A percentile compares a stretch with the other conserved stretches of the same genome.
phyloP scores from a whole-genome alignment of 2,888 invertebrate species.

The Pterostichus niger region DNA sequence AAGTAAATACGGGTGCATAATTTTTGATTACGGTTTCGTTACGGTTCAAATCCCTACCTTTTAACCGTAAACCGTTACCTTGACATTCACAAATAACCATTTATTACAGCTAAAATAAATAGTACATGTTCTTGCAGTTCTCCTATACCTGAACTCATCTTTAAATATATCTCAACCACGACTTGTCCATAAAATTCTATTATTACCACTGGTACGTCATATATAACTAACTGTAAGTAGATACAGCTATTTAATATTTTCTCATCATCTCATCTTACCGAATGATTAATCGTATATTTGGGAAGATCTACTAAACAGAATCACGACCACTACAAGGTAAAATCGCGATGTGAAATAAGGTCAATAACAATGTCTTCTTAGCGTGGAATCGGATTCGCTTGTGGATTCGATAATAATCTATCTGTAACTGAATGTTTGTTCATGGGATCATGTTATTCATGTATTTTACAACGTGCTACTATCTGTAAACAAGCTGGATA shows the following conservation, averaged over 20 bases:
- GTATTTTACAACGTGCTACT: neutral
- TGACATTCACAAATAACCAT: no score
- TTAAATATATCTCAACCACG: neutral
- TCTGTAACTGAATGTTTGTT: constrained; percentile 35
- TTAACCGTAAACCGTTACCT: no score
- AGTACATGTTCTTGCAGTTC: no score
- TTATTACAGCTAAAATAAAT: no score
- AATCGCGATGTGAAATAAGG: constrained; percentile 41
- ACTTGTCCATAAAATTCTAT: neutral
- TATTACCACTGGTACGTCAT: neutral
- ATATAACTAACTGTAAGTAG: no score
- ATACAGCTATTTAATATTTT: neutral
- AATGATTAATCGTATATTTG: constrained; percentile 13
- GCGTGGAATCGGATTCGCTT: constrained; percentile 45
- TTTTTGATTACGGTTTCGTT: no score
- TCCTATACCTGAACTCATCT: no score
- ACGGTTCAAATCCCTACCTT: no score
- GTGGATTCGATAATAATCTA: constrained; percentile 36
- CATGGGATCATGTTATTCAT: constrained; percentile 8
- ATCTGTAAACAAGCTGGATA: neutral
- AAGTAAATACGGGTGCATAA: no score
- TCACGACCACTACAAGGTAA: constrained; percentile 46
- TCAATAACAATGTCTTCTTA: constrained; percentile 58
- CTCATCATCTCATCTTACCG: constrained; percentile 3
- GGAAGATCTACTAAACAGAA: constrained; percentile 4